Base-by-base conservation (phyloP, 2,113 vertebrate genomes). In the Oreamnos americanus region DNA sequence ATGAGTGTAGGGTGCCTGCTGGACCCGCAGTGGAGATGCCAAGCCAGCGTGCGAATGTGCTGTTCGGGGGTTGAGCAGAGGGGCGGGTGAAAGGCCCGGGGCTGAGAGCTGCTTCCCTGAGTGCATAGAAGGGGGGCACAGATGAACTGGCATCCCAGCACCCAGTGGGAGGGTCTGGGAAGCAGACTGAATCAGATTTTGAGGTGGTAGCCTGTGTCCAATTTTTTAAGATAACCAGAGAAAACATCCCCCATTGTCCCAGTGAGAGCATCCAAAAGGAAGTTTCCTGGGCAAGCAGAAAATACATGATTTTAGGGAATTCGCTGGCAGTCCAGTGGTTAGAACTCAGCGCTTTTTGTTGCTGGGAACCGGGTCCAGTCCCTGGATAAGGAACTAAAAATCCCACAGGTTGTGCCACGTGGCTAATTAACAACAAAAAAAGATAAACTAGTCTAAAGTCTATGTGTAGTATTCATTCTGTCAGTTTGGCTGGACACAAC, bases 31-130 rank as follows among this genome's bases (percentile, higher is more conserved):
- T 2, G 4, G 53, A 51, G 39, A 47, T 39, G 8, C 39, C n/a
- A 45, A 19, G 47, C 26, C n/a, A 14, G 2, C 26, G 3, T 6
- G 6, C 15, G 19, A 39, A 25, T 30, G 2, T 33, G 12, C n/a
- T 33, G 5, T 36, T 3, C 1, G 1, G 17, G 33, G 11, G 1
- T 4, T 45, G 43, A 71, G n/a, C 26, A 10, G 3, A 36, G 28
- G 45, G 12, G 8, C 13, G 30, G 28, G 0, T 21, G 28, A 33
- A 71, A 53, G 39, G 10, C 67, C 30, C 47, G 36, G 12, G 43
- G 39, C 79, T n/a, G 0, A 0, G 15, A 11, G 13, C 45, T 13
- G 12, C 17, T 57, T 87, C n/a, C 62, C 30, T 17, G n/a, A 36
- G 21, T 21, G 5, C 21, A 45, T 15, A 55, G 26, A 3, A 33